Conservation (phyloP, 2,797 vertebrate species). For the Falco berigora region DNA sequence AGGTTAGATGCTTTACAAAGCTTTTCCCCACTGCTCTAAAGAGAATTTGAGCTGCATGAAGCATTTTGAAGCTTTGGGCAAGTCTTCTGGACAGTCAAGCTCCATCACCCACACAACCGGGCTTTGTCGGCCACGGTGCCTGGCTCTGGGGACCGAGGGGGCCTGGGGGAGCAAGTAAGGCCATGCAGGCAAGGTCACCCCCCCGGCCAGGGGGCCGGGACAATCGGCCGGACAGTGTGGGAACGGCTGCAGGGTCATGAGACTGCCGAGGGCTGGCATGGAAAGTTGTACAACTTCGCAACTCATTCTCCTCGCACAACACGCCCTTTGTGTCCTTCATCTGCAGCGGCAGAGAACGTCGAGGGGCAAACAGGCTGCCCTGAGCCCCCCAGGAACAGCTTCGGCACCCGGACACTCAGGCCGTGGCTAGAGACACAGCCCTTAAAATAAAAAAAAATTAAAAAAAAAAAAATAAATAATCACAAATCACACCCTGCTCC, state of each 20-base stretch:
- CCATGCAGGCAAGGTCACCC: neutral
- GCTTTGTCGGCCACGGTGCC: neutral
- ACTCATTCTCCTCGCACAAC: constrained; percentile 27
- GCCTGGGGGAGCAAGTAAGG: neutral
- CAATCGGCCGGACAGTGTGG: neutral
- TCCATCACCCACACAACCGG: neutral
- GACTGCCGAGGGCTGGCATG: neutral
- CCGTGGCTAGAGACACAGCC: neutral
- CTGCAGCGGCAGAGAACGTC: accelerated
- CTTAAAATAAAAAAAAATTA: neutral
- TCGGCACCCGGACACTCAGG: neutral
- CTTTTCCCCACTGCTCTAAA: accelerated
- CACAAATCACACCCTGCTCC: accelerated
- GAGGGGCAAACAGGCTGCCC: neutral
- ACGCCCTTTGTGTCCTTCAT: constrained; percentile 16
- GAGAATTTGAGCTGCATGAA: accelerated
- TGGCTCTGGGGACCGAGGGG: accelerated
- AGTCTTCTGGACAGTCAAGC: neutral
- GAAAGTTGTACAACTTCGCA: neutral
- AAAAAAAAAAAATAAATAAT: no score
- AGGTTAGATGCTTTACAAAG: neutral
- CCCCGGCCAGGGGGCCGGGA: neutral
- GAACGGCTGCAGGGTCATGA: constrained; percentile 32
- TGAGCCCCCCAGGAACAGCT: accelerated
- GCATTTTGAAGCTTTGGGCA: neutral